Percentiles rank a stretch among this genome's conserved stretches.
Conservation (phyloP, 2,888 invertebrate genomes). For the Xylota sylvarum region DNA sequence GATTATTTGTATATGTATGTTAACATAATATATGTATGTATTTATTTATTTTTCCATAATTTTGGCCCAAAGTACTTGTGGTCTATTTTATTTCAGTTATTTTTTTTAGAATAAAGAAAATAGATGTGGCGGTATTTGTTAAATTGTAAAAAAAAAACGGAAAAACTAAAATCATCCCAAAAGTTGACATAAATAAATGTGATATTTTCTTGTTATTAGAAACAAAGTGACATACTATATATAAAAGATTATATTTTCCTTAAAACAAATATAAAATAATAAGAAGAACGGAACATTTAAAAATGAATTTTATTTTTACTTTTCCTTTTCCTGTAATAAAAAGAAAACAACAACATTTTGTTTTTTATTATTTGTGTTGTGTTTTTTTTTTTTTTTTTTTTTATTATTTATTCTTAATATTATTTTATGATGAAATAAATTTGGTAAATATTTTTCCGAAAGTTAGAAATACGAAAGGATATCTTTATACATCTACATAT, state of each 20-base stretch:
- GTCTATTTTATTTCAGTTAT: slow-evolving; percentile 8
- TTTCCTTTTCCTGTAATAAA: slow-evolving; percentile 20
- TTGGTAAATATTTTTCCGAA: slow-evolving; percentile 28
- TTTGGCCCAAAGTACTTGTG: slow-evolving; percentile 33
- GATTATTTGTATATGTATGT: slow-evolving; percentile 5
- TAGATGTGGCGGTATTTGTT: slow-evolving; percentile 30
- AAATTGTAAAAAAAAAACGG: slow-evolving; percentile 4
- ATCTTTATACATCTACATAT: slow-evolving; percentile 22
- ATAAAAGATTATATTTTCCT: slow-evolving; percentile 53
- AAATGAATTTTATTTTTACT: slow-evolving; percentile 12
- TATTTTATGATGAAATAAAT: slow-evolving; percentile 23
- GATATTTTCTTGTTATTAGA: slow-evolving; percentile 74
- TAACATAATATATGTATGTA: not conserved
- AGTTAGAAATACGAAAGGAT: slow-evolving; percentile 9
- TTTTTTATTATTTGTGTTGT: slow-evolving; percentile 8
- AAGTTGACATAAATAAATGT: slow-evolving; percentile 72
- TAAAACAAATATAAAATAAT: slow-evolving; percentile 23
- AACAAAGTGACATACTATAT: slow-evolving; percentile 68
- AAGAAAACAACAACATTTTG: not conserved
- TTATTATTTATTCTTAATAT: slow-evolving; percentile 22
- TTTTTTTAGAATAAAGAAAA: slow-evolving; percentile 1
- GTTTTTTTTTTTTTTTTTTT: slow-evolving; percentile 7
- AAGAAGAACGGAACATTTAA: slow-evolving; percentile 9
- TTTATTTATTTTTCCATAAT: slow-evolving; percentile 10
- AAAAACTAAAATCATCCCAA: slow-evolving; percentile 60